Base-by-base conservation (phyloP, 2,113 vertebrate genomes). In the Cebidichthys violaceus region DNA sequence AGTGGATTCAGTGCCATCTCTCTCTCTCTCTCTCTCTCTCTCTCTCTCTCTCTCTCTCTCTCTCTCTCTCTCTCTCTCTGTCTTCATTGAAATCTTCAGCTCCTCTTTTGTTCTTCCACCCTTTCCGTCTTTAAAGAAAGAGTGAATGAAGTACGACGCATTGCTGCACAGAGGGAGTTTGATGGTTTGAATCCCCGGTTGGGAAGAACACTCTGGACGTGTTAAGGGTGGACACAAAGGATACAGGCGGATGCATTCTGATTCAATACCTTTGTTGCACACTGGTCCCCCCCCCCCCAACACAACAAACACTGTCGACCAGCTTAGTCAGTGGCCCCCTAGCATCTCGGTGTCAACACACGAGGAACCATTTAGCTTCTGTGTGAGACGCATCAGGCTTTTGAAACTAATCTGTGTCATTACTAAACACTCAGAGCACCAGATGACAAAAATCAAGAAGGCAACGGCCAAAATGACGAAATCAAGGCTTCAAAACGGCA, bases 31-130 rank as follows among this genome's bases (percentile, higher is more conserved):
- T 33, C 4, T 33, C 33, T 6, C 33, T 33, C 4, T 33, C 4
- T 33, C 33, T 33, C 64, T 61, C 18, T 15, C 47, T 50, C 15
- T 80, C 67, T 71, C 54, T 69, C 77, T 41, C 15, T 27, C 75
- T 79, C 54, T 50, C 18, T 82, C 62, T 71, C 54, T 69, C 77
- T 41, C 11, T 72, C 47, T 69, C 77, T 43, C 15, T 27, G 33
- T 87, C 70, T 71, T 77, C 55, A n/a, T 78, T 75, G 29, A 76
- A 73, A 71, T 67, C 71, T 54, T 61, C 69, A 35, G 60, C 75
- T 35, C 55, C 27, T 64, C 9, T 60, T 45, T 70, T 66, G 47
- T 31, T 72, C 64, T 27, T 50, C 54, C 22, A 9, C 4, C 31
- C 29, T 39, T 22, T 69, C 31, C 27, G 2, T 60, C 39, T 59